Evolutionary conservation across 2,113 vertebrate species (phyloP).

Genomic region (Pheucticus melanocephalus): DNA sequence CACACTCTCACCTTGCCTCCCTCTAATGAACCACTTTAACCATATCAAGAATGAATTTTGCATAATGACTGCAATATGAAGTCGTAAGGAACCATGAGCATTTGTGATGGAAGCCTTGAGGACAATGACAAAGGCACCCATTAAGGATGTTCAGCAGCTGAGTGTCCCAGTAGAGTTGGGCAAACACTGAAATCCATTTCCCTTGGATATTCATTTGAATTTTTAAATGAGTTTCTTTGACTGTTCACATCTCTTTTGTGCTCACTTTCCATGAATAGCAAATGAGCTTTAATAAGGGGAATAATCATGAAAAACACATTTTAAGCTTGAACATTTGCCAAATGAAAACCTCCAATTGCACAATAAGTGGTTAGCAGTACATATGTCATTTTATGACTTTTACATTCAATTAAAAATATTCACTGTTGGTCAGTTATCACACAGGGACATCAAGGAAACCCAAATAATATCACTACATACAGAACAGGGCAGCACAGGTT

Average conservation of each 20-base stretch:
- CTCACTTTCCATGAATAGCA: slow-evolving; percentile 42
- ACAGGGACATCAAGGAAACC: background rate
- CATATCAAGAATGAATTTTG: background rate
- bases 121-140: slow-evolving; percentile 39
- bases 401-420: background rate
- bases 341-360: slow-evolving; percentile 15
- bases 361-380: background rate
- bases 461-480: background rate
- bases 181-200: slow-evolving; percentile 24
- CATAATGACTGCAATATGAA: background rate
- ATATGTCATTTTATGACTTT: background rate
- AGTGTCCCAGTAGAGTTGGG: background rate
- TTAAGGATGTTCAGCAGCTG: background rate
- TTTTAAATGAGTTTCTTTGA: slow-evolving; percentile 41
- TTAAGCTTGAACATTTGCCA: slow-evolving; percentile 57
- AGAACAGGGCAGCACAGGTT: background rate
- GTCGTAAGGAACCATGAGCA: background rate
- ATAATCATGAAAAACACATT: slow-evolving; percentile 65
- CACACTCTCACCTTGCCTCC: background rate
- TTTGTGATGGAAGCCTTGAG: slow-evolving; percentile 26
- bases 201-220: slow-evolving; percentile 42
- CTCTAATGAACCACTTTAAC: background rate
- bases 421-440: slow-evolving; percentile 3
- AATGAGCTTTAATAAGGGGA: slow-evolving; percentile 54
- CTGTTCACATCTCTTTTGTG: slow-evolving; percentile 45